These are phyloP conservation scores for Sinocyclocheilus rhinocerous DNA, from an alignment of 2,113 vertebrate species.

Conservation along the genomic window DNA sequence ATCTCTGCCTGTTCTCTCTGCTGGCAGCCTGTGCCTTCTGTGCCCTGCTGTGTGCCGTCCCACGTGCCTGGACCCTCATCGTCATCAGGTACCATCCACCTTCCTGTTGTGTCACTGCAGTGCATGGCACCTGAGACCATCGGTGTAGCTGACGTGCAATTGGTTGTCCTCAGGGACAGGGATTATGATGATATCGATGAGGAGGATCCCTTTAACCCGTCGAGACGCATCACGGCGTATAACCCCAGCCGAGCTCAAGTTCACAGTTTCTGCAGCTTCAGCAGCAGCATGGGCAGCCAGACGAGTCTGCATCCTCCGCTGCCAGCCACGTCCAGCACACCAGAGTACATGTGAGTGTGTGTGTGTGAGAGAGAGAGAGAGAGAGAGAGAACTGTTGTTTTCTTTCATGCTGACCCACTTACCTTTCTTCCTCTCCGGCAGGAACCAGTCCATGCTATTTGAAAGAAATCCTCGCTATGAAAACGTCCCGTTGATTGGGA, in stretches of 20 bases:
- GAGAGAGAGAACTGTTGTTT: neutral
- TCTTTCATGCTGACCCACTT: slow-evolving; percentile 3
- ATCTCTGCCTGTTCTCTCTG: slow-evolving; percentile 90
- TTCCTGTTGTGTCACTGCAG: neutral
- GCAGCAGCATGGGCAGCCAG: slow-evolving; percentile 84
- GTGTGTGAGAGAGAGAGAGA: neutral
- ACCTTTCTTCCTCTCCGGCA: slow-evolving; percentile 58
- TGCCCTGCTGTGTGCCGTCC: slow-evolving; percentile 80
- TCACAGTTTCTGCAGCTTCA: slow-evolving; percentile 95
- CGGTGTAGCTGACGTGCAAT: neutral
- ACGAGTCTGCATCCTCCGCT: slow-evolving; percentile 67
- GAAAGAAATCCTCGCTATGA: slow-evolving; percentile 94
- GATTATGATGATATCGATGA: slow-evolving; percentile 92
- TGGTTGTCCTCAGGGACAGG: slow-evolving; percentile 75
- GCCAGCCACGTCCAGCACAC: slow-evolving; percentile 81
- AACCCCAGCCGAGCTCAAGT: slow-evolving; percentile 81
- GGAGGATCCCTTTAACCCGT: slow-evolving; percentile 94
- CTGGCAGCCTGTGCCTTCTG: slow-evolving; percentile 86
- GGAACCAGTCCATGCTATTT: slow-evolving; percentile 95
- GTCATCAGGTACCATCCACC: slow-evolving; percentile 75
- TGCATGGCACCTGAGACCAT: slow-evolving; percentile 23
- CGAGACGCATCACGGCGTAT: slow-evolving; percentile 78
- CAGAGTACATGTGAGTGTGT: slow-evolving; percentile 89
- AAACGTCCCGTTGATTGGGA: slow-evolving; percentile 92
- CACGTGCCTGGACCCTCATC: slow-evolving; percentile 81